A percentile compares a stretch with the other conserved stretches of the same genome.
Conservation (phyloP, 2,113 vertebrate species). For the Rhabdornis inornatus region DNA sequence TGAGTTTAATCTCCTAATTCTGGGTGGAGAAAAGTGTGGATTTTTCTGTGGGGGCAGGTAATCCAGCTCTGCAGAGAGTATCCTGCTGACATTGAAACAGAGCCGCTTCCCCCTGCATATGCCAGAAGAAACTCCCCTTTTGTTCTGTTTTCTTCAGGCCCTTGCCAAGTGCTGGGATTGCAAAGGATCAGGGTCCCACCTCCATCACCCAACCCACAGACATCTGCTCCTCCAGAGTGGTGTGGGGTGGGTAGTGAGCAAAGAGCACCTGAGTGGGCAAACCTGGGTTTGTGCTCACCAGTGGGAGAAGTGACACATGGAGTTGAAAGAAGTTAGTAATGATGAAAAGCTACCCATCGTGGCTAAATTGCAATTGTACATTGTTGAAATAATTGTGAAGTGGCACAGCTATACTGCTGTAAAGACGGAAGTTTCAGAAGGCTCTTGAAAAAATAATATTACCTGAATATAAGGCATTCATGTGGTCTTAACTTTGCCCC, state of each 20-base stretch:
- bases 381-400: not conserved
- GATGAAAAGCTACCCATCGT: not conserved
- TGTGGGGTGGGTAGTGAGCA: not conserved
- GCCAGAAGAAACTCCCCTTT: not conserved
- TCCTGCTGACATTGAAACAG: not conserved
- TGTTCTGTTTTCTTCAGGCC: not conserved
- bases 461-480: not conserved
- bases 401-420: not conserved
- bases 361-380: not conserved
- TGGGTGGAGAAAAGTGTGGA: not conserved
- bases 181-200: not conserved
- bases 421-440: not conserved
- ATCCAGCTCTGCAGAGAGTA: not conserved
- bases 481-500: not conserved
- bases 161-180: not conserved
- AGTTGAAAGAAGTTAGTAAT: not conserved
- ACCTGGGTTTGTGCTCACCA: not conserved
- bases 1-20: not conserved
- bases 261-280: not conserved
- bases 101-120: rapidly evolving
- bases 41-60: not conserved
- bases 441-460: not conserved
- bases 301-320: not conserved
- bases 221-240: not conserved
- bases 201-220: not conserved